Evolutionary conservation across 2,888 invertebrate species (phyloP).

Genomic region (Parapristionchus giblindavisi): DNA sequence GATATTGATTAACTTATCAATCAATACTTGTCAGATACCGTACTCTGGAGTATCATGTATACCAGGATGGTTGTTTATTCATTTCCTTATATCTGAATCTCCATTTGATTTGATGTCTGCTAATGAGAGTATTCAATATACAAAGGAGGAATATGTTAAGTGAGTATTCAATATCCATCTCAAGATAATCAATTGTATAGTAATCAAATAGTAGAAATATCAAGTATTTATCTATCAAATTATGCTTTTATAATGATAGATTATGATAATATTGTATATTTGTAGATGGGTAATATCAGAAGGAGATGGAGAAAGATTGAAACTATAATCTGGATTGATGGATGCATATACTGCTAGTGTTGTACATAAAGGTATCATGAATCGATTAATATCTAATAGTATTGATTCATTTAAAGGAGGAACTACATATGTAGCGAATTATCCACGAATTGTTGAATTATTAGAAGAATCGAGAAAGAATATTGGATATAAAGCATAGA

Average conservation of each 20-base stretch:
- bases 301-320: conserved; percentile 77
- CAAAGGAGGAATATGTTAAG: conserved; percentile 39
- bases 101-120: conserved; percentile 86
- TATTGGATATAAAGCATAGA: too few species aligned
- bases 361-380: conserved; percentile 79
- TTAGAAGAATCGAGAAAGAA: too few species aligned
- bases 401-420: too few species aligned
- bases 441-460: too few species aligned
- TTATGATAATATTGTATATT: too few species aligned
- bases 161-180: not conserved
- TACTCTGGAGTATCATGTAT: too few species aligned
- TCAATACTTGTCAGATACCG: too few species aligned
- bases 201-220: not conserved
- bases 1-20: too few species aligned
- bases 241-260: too few species aligned
- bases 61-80: conserved; percentile 83
- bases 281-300: conserved; percentile 79
- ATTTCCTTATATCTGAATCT: conserved; percentile 70
- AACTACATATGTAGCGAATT: too few species aligned
- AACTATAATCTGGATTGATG: conserved; percentile 86
- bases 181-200: not conserved
- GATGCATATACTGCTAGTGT: conserved; percentile 88
- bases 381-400: too few species aligned
- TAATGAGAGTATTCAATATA: conserved; percentile 75
- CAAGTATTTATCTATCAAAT: not conserved